These are phyloP conservation scores for Euthynnus affinis DNA, from an alignment of 2,797 vertebrate genomes.

Conservation along the genomic window DNA sequence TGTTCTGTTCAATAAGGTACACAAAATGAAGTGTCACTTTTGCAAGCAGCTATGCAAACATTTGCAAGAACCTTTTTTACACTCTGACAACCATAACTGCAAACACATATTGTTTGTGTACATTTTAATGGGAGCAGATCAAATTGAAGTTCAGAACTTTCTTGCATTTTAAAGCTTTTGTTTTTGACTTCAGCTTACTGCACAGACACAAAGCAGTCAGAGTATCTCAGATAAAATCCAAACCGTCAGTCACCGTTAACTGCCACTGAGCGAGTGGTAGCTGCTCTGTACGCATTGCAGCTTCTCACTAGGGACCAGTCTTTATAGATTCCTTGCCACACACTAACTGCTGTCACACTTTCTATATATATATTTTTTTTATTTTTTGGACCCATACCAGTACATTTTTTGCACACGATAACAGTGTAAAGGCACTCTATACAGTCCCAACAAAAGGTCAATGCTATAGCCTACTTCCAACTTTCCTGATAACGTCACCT, in stretches of 20 bases:
- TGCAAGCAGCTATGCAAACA: not conserved
- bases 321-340: slow-evolving; percentile 14
- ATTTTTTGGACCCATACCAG: not conserved
- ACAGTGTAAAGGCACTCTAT: not conserved
- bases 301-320: slow-evolving; percentile 26
- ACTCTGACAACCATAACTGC: not conserved
- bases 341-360: slow-evolving; percentile 11
- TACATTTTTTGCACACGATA: not conserved
- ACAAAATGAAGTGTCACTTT: slow-evolving; percentile 6
- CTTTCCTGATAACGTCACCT: slow-evolving; percentile 1
- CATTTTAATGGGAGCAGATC: not conserved
- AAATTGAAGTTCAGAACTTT: not conserved
- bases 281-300: not conserved
- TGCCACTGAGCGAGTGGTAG: slow-evolving; percentile 7
- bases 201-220: slow-evolving; percentile 1
- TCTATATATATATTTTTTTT: not conserved
- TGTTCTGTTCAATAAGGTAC: not conserved
- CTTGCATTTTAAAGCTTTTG: not conserved
- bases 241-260: slow-evolving; percentile 20
- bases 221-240: slow-evolving; percentile 8
- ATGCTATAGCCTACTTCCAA: not conserved
- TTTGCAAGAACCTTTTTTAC: not conserved
- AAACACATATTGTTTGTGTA: not conserved
- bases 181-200: not conserved
- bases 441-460: slow-evolving; percentile 8